Evolutionary conservation across 1,140 invertebrate species (phyloP), one percentile per base, ranked within the genome.

Genomic region (Lepeophtheirus salmonis): DNA sequence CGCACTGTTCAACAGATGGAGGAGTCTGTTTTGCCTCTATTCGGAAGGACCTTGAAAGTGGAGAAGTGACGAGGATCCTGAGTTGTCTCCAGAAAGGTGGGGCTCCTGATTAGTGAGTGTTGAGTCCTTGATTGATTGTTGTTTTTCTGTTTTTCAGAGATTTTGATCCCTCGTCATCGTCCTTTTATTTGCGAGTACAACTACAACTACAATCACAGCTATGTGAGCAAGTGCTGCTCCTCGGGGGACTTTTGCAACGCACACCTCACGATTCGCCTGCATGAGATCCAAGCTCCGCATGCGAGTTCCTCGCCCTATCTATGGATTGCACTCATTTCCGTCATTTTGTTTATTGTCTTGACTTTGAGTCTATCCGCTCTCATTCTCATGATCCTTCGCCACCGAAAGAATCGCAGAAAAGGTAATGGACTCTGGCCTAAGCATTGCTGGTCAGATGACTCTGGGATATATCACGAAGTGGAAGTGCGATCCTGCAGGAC

Each of bases 151-250:
- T 41, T 41, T 41, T 41, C n/a, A 41, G 30, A 52, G n/a, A 52
- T 12, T 52, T 18, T 52, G 12, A 21, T 52, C 12, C 50, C 50
- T 21, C n/a, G 50, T 52, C 50, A 52, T 12, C 50, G 50, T 16
- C 50, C 50, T 52, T 17, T 52, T 21, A 21, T 52, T 12, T 52
- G 50, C 50, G 50, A 52, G 10, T 52, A 52, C 50, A 52, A 52
- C 50, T 16, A 52, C 10, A 52, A 21, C n/a, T 21, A 52, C n/a
- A 21, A 16, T 21, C 50, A 52, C 50, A 52, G 4, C 50, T 52
- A 52, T 16, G 20, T 17, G 20, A 16, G 20, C 50, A 21, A 16
- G 12, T 52, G 50, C 20, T 52, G 50, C 50, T 21, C n/a, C 18
- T 17, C 50, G 10, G 4, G 12, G n/a, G 30, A 41, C 50, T 17